Conservation (phyloP, 2,888 invertebrate genomes). For the Mythimna impura region DNA sequence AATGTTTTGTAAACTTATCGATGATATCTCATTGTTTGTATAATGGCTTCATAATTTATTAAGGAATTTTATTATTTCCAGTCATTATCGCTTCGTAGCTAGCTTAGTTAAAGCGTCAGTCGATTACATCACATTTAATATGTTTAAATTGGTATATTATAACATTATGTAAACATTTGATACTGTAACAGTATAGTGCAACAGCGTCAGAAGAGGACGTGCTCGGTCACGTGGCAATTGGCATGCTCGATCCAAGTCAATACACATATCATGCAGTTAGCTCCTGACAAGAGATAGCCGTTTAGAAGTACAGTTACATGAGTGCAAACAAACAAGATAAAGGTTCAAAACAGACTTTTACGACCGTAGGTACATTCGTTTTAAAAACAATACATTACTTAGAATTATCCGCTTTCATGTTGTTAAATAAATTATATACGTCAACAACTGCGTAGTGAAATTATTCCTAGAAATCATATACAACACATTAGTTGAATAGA, state of each 20-base stretch:
- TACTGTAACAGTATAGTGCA: constrained; percentile 43
- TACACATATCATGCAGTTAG: constrained; percentile 66
- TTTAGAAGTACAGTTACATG: constrained; percentile 72
- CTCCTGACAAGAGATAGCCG: constrained; percentile 65
- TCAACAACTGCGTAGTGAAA: constrained; percentile 28
- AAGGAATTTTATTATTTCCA: constrained; percentile 11
- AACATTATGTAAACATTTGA: constrained; percentile 43
- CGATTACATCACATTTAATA: constrained; percentile 52
- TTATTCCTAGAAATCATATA: constrained; percentile 38
- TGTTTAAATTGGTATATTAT: constrained; percentile 32
- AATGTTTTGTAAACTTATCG: constrained; percentile 34
- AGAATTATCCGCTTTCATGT: constrained; percentile 43
- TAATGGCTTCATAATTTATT: constrained; percentile 15
- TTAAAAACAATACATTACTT: constrained; percentile 65
- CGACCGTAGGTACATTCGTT: constrained; percentile 52
- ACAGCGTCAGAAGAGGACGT: constrained; percentile 39
- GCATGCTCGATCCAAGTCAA: constrained; percentile 60
- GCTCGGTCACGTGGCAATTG: constrained; percentile 66
- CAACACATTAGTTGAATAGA: constrained; percentile 31
- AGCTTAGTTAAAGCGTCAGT: constrained; percentile 35
- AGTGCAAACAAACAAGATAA: constrained; percentile 79
- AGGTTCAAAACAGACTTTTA: constrained; percentile 72
- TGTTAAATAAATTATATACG: constrained; percentile 29
- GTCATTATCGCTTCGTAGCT: constrained; percentile 31
- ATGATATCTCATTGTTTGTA: constrained; percentile 30